Base-by-base conservation (phyloP, 2,797 vertebrate genomes). In the Pelobates cultripes region DNA sequence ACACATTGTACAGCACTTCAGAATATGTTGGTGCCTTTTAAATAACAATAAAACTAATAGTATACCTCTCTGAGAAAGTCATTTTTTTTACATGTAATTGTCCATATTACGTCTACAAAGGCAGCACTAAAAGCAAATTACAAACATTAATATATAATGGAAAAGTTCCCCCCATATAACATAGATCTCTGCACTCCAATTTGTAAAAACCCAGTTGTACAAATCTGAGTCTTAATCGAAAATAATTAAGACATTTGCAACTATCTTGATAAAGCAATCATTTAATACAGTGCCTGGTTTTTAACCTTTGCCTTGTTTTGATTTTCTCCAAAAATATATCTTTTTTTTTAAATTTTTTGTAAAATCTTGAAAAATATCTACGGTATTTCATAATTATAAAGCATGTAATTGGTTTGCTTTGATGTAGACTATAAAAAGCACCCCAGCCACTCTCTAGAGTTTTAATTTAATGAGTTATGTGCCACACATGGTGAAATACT, bases 401-500 rank as follows among this genome's bases (percentile, higher is more conserved):
- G 40, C 40, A 69, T 42, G 15, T 68, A 51, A 64, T 64, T 40
- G 28, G 10, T 45, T 53, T 57, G 73, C 73, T 72, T 57, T 77
- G 45, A 82, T 57, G 45, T 73, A 51, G 64, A 66, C 55, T 73
- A 72, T 40, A 73, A 73, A 72, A 77, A 55, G 69, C 43, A 72
- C 67, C 43, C 12, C 43, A 72, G 80, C 15, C 47, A 77, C 60
- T 28, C 41, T 70, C 42, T 55, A 53, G 69, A 67, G 72, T 57
- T 66, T 61, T 77, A 53, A 77, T 82, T 77, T 76, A 81, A 77
- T 77, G 75, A 73, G 63, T 77, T 76, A 82, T 77, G 61, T 55
- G 75, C 75, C 80, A 68, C 80, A 82, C 71, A 72, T 67, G 28
- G 75, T 67, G 74, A 82, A 72, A 55, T 82, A 82, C 75, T 77